Evolutionary conservation across 1,140 invertebrate genomes (phyloP), one percentile per base, ranked within the genome.

Genomic region (Cardiocondyla obscurior): DNA sequence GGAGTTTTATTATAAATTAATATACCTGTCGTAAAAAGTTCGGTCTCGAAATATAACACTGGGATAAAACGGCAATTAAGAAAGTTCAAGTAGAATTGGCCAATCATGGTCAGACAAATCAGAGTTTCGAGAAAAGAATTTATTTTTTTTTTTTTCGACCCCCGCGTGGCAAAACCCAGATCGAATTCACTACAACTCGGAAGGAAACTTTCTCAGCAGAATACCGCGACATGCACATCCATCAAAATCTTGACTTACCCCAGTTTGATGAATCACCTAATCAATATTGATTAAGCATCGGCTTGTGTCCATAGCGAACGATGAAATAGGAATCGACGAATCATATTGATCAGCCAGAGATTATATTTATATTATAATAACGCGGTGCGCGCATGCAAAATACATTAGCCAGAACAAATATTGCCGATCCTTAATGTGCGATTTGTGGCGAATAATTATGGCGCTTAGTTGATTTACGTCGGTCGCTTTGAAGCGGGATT

Each of bases 191-290:
- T 36, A 36, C 22, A 79, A 53, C 33, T 67, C 12, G 46, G 2
- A 30, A 3, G 36, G 46, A 69, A 76, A 79, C 6, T 79, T 69
- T 14, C 46, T 69, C 14, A 36, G 25, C 28, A 64, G 19, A 64
- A 76, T 51, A 64, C 14, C 42, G 33, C 46, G 46, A 67, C 46
- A 79, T 67, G 14, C 28, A 30, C 73, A 76, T 76, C 73, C 73
- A 79, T 79, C 74, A 79, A 79, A 79, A 79, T 79, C 36, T 16
- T 42, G 44, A 69, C 49, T 79, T 77, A 30, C n/a, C 16, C 33
- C n/a, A 36, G 28, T 42, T 79, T 79, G 74, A 79, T 69, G 74
- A 79, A 79, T 79, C 62, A 67, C 74, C 33, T 79, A 42, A 69
- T 42, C 62, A 62, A 69, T 79, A 67, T 53, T 79, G 74, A 69